Evolutionary conservation across 1,140 invertebrate species (phyloP).

Genomic region (Elysia chlorotica): DNA sequence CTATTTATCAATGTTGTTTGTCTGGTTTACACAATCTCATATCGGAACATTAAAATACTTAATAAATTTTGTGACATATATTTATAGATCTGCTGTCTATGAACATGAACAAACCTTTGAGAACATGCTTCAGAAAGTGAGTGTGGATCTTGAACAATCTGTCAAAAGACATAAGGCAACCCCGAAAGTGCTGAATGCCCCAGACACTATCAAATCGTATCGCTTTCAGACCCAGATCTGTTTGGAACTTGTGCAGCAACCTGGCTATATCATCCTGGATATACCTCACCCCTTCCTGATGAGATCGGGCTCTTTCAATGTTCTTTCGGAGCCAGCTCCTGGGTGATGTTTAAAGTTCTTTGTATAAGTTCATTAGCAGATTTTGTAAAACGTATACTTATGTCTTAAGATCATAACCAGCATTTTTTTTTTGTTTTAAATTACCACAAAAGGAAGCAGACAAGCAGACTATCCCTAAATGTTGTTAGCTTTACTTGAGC

Average conservation of each 20-base stretch:
- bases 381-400: no score
- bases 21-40: no score
- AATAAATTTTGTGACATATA: no score
- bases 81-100: no score
- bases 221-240: constrained; percentile 25
- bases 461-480: no score
- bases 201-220: constrained; percentile 48
- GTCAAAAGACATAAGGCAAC: constrained; percentile 41
- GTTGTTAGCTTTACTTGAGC: no score
- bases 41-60: no score
- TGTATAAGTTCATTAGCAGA: not conserved
- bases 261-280: constrained; percentile 36
- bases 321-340: constrained; percentile 44
- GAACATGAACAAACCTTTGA: no score
- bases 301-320: constrained; percentile 25
- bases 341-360: not conserved
- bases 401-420: no score
- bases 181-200: constrained; percentile 41
- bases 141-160: constrained; percentile 34
- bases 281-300: constrained; percentile 14
- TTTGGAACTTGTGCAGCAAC: constrained; percentile 28
- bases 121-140: constrained; percentile 29
- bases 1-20: no score
- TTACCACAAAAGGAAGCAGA: no score
- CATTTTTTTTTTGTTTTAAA: no score